These are phyloP conservation scores for Myrmecophaga tridactyla DNA, from an alignment of 2,113 vertebrate species.

Conservation along the genomic window DNA sequence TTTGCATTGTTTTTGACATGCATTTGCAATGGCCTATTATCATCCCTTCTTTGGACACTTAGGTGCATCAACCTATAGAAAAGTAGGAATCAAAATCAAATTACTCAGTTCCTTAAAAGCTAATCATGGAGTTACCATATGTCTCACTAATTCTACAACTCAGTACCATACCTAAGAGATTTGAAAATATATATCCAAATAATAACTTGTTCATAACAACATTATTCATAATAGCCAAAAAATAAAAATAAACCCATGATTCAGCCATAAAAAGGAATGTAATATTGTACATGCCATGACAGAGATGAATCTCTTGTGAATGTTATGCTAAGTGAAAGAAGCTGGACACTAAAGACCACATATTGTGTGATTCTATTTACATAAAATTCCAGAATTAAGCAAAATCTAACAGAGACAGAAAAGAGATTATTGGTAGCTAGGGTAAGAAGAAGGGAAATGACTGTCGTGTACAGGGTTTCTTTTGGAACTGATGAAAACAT, in stretches of 20 bases:
- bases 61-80: not conserved
- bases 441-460: not conserved
- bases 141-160: not conserved
- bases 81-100: constrained; percentile 25
- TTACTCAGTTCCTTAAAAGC: not conserved
- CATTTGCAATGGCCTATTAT: not conserved
- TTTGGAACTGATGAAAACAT: too few relatives aligned
- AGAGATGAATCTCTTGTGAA: not conserved
- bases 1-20: not conserved
- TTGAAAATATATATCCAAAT: not conserved
- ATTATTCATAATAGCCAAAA: too few relatives aligned
- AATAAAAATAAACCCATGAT: not conserved
- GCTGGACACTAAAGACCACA: not conserved
- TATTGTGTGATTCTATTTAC: too few relatives aligned
- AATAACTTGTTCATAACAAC: not conserved
- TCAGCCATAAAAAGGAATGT: not conserved
- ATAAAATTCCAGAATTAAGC: too few relatives aligned
- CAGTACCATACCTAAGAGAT: not conserved
- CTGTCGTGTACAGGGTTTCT: not conserved
- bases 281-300: not conserved
- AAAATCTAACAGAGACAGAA: not conserved
- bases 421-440: not conserved
- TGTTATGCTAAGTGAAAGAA: not conserved
- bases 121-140: too few relatives aligned
- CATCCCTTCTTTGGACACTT: not conserved